phyloP scores from a whole-genome alignment of 2,888 invertebrate genomes.

The Meiosimyza platycephala region DNA sequence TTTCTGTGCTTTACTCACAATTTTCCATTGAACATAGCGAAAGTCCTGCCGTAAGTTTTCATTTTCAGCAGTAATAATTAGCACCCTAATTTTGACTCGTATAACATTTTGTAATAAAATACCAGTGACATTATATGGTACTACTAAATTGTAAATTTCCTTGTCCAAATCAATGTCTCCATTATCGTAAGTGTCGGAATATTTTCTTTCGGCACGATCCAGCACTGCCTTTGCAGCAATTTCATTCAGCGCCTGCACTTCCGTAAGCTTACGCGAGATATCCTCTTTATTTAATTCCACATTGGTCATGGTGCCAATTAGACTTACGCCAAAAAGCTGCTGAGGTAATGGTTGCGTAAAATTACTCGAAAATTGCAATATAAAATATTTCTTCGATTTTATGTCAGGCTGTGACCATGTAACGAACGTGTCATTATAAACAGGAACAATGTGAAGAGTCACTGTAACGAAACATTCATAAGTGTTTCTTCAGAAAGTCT shows the following conservation, averaged over 20 bases:
- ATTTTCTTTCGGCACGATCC: conserved; percentile 57
- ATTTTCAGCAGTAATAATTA: conserved; percentile 63
- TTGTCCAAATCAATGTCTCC: conserved; percentile 43
- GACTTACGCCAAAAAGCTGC: conserved; percentile 47
- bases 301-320: conserved; percentile 56
- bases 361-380: conserved; percentile 60
- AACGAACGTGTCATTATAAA: conserved; percentile 59
- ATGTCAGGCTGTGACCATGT: conserved; percentile 61
- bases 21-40: conserved; percentile 66
- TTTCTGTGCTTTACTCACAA: conserved; percentile 55
- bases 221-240: conserved; percentile 52
- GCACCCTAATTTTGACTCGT: conserved; percentile 61
- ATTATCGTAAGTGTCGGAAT: conserved; percentile 53
- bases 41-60: conserved; percentile 63
- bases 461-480: conserved; percentile 45
- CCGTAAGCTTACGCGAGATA: conserved; percentile 53
- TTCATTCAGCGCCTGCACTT: conserved; percentile 54
- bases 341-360: conserved; percentile 60
- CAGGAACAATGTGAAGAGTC: conserved; percentile 56
- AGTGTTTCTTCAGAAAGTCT: neutral
- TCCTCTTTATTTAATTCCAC: conserved; percentile 56
- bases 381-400: conserved; percentile 61
- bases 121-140: conserved; percentile 65
- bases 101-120: conserved; percentile 60
- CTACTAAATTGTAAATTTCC: conserved; percentile 60